A percentile compares a stretch with the other conserved stretches of the same genome.
phyloP scores from a whole-genome alignment of 2,797 vertebrate genomes.

The Coregonus suidteri region DNA sequence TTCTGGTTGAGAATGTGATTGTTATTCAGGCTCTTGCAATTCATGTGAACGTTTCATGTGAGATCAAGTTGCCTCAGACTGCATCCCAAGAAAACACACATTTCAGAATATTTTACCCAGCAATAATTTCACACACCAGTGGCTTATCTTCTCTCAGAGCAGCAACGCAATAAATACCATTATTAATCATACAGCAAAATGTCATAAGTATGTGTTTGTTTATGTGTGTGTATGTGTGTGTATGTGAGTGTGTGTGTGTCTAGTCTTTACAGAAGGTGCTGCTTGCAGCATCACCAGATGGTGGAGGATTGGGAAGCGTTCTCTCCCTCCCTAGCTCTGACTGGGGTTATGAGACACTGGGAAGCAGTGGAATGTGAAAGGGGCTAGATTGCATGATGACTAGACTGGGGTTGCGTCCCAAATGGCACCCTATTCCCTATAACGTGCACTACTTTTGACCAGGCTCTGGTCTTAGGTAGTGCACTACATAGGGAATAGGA shows the following conservation, averaged over 20 bases:
- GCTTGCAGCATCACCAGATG: conserved; percentile 40
- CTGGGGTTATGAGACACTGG: conserved; percentile 39
- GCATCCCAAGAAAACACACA: not conserved
- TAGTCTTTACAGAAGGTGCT: too few relatives aligned
- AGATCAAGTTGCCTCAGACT: too few relatives aligned
- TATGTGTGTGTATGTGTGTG: not conserved
- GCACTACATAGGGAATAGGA: too few relatives aligned
- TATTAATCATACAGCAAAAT: conserved; percentile 5
- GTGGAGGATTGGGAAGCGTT: conserved; percentile 20
- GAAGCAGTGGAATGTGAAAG: conserved; percentile 46
- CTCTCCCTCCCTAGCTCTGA: too few relatives aligned
- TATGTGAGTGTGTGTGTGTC: not conserved
- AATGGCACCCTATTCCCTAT: not conserved
- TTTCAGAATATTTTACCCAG: not conserved
- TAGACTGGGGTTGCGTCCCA: not conserved
- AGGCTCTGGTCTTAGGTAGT: too few relatives aligned
- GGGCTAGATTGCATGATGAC: conserved; percentile 53
- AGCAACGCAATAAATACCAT: conserved; percentile 4
- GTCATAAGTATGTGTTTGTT: not conserved
- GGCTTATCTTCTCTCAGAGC: not conserved
- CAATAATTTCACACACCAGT: not conserved
- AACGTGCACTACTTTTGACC: too few relatives aligned
- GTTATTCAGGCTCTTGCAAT: too few relatives aligned
- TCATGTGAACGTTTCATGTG: too few relatives aligned
- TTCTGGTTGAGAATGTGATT: too few relatives aligned